Percentiles rank a stretch among this genome's conserved stretches.
Evolutionary conservation across 30 jellyfish, hydroid and myxozoan genomes (phyloP).

Genomic region (Clytia hemisphaerica): DNA sequence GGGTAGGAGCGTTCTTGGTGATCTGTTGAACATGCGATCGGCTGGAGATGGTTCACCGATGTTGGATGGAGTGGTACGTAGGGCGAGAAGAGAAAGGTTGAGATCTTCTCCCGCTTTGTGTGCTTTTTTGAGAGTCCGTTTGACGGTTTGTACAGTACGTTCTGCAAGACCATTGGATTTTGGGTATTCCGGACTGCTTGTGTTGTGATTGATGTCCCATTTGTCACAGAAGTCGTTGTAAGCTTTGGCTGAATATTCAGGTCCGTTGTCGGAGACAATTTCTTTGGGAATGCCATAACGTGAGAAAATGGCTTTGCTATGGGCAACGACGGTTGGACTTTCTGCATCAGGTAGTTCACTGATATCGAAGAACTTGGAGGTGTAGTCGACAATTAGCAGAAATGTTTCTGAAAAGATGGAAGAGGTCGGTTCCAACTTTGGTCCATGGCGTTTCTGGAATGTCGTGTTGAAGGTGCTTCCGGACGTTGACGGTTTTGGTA

Average conservation of each 20-base stretch:
- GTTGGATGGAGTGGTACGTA: slow-evolving; percentile 34
- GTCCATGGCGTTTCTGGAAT: slow-evolving; percentile 30
- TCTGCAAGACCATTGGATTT: slow-evolving; percentile 57
- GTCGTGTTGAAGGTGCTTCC: slow-evolving; percentile 34
- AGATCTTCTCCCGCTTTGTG: slow-evolving; percentile 28
- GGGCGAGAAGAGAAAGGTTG: slow-evolving; percentile 6
- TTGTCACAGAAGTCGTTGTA: slow-evolving; percentile 23
- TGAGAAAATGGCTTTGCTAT: slow-evolving; percentile 26
- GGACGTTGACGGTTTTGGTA: slow-evolving; percentile 33
- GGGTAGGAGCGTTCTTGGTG: slow-evolving; percentile 47
- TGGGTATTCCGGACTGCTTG: slow-evolving; percentile 35
- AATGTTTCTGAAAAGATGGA: slow-evolving; percentile 15
- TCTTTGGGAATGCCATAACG: slow-evolving; percentile 29
- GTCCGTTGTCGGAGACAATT: slow-evolving; percentile 32
- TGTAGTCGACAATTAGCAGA: slow-evolving; percentile 36
- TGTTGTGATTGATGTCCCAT: slow-evolving; percentile 29
- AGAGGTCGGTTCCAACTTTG: too few species aligned
- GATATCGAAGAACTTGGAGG: slow-evolving; percentile 43
- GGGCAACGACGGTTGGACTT: slow-evolving; percentile 20
- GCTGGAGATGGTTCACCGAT: slow-evolving; percentile 40
- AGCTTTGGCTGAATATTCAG: slow-evolving; percentile 29
- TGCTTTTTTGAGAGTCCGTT: slow-evolving; percentile 45
- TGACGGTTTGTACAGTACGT: slow-evolving; percentile 57
- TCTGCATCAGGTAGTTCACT: slow-evolving; percentile 28
- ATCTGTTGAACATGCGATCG: slow-evolving; percentile 27